phyloP scores from a whole-genome alignment of 2,888 invertebrate species.

The Synergus gifuensis region DNA sequence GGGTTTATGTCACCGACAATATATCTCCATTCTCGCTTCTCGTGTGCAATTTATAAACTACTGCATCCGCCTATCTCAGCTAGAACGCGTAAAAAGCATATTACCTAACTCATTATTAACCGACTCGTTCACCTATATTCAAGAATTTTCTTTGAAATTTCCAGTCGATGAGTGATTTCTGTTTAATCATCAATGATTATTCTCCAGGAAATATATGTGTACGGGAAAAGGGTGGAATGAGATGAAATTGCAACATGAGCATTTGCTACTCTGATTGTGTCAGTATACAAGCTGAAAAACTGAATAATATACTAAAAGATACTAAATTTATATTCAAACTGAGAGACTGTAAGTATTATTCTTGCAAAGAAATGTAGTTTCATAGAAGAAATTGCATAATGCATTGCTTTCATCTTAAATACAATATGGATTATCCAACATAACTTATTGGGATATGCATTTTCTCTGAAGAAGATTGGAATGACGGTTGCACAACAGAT shows the following conservation, averaged over 20 bases:
- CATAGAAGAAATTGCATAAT: too few species aligned
- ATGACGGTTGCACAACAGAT: not conserved
- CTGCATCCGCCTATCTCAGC: constrained; percentile 17
- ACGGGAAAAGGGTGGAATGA: too few species aligned
- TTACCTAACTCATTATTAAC: constrained; percentile 22
- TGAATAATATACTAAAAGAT: too few species aligned
- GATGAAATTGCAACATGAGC: too few species aligned
- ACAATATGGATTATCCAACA: too few species aligned
- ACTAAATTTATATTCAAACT: too few species aligned
- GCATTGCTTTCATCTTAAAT: not conserved
- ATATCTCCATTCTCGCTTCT: constrained; percentile 30
- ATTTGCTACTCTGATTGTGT: too few species aligned
- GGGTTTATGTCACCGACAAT: constrained; percentile 27
- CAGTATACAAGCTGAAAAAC: too few species aligned
- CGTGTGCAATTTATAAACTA: constrained; percentile 11
- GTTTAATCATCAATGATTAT: not conserved
- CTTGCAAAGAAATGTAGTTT: too few species aligned
- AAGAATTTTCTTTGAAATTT: constrained; percentile 11
- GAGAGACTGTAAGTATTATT: too few species aligned
- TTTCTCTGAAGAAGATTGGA: not conserved
- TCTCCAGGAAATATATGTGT: not conserved
- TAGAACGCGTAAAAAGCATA: not conserved
- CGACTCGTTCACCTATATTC: constrained; percentile 9
- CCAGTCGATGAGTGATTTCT: not conserved
- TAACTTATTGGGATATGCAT: not conserved